Evolutionary conservation across 2,888 invertebrate genomes (phyloP), one percentile per base, ranked within the genome.

Genomic region (Pachymerium ferrugineum): DNA sequence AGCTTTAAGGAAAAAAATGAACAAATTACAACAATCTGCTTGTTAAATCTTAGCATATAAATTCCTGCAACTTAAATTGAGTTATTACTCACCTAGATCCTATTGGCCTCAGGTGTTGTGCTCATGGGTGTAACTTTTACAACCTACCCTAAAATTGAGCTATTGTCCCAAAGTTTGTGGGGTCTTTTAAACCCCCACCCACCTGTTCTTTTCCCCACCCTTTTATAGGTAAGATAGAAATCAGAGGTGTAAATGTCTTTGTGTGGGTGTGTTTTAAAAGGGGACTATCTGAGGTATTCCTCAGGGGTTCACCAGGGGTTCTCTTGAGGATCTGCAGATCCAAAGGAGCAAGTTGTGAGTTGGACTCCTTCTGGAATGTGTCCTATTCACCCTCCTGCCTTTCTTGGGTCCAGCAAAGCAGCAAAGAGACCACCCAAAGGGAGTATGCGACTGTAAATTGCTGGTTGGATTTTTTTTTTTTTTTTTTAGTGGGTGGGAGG

Each of bases 81-180:
- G 47, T 54, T 54, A 54, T 54, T 54, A 54, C 47, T 54, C 47
- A 54, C 47, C 47, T 54, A 54, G 19, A 54, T 54, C 47, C 47
- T 54, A 54, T 54, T 54, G 47, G 47, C 47, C 47, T 54, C 47
- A 54, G 47, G 47, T 54, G 19, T n/a, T 22, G 22, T 54, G 47
- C 47, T 54, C 6, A 16, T 54, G 47, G 47, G 47, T 54, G 47
- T 54, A 54, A 54, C 47, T 16, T 54, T 54, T 54, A 54, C 47
- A 54, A 22, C 47, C 47, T 54, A 54, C 47, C 47, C 47, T 54
- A 54, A 54, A 54, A 54, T 54, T 19, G 47, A 54, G 47, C 47
- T 22, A 54, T 54, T 54, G 47, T 54, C 47, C 47, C 47, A 54
- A 12, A 54, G 47, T 54, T 54, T 54, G 47, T 54, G 47, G 47